Conservation (phyloP, 2,113 vertebrate genomes). For the Ursus arctos region DNA sequence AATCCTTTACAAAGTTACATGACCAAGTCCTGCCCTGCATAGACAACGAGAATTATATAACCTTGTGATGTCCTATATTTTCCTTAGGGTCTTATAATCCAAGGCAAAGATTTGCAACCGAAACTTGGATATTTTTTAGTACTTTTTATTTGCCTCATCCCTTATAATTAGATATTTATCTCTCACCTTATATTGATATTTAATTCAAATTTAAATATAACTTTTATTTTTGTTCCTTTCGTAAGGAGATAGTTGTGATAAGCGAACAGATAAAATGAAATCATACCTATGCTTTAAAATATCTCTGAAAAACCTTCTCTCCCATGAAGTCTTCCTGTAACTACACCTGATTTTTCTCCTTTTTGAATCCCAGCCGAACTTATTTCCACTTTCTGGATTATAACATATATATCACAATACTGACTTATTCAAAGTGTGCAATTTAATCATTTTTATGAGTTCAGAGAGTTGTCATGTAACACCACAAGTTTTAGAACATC, state of each 20-base stretch:
- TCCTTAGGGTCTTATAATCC: not conserved
- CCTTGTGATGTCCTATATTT: not conserved
- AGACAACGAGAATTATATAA: not conserved
- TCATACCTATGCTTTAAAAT: not conserved
- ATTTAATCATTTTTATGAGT: not conserved
- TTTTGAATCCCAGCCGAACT: not conserved
- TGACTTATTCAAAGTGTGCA: not conserved
- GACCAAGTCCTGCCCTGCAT: not conserved
- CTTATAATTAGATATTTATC: not conserved
- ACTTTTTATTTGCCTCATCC: not conserved
- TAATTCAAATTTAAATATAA: not conserved
- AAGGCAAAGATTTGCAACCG: not conserved
- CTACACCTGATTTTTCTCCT: not conserved
- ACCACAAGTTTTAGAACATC: not conserved
- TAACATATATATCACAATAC: not conserved
- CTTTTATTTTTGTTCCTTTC: not conserved
- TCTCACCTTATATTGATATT: not conserved
- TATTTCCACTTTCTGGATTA: not conserved
- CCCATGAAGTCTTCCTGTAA: not conserved
- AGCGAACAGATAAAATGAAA: not conserved
- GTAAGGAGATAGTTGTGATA: not conserved
- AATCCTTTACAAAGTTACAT: not conserved
- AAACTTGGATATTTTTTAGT: not conserved
- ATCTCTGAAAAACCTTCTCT: not conserved
- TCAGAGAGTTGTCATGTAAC: not conserved